These are phyloP conservation scores for Phallusia fumigata DNA, from an alignment of 23 tunicate species.

Conservation along the genomic window DNA sequence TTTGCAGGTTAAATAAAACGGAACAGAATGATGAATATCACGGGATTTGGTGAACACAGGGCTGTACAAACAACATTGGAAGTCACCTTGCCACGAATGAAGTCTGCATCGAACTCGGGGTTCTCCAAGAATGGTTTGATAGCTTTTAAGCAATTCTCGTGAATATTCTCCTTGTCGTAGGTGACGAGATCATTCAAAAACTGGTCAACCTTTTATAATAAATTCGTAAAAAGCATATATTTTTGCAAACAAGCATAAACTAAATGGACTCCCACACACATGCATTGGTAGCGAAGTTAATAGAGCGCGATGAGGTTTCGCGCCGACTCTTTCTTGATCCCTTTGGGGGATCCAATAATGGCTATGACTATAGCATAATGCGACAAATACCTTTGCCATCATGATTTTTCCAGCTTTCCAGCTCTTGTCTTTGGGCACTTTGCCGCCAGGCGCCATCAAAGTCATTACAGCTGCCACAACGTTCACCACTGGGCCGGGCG, in stretches of 20 bases:
- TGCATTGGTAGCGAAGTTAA: too few species aligned
- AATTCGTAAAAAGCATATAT: too few species aligned
- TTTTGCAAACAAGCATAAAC: too few species aligned
- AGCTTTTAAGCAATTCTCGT: constrained; percentile 82
- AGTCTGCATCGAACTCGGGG: constrained; percentile 85
- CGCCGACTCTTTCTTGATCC: too few species aligned
- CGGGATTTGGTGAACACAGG: not conserved
- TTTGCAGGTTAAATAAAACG: too few species aligned
- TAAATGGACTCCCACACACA: too few species aligned
- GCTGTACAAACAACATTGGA: not conserved
- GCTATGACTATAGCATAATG: too few species aligned
- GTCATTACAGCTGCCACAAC: constrained; percentile 91
- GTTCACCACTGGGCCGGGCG: constrained; percentile 89
- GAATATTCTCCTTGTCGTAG: constrained; percentile 96
- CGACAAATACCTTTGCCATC: constrained; percentile 75
- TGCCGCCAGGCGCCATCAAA: constrained; percentile 91
- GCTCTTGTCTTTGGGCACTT: constrained; percentile 90
- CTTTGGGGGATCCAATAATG: too few species aligned
- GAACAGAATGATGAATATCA: too few species aligned
- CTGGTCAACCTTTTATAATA: constrained; percentile 58
- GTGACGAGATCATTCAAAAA: constrained; percentile 78
- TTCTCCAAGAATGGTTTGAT: constrained; percentile 85
- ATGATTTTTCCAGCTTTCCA: constrained; percentile 93
- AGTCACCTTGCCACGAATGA: constrained; percentile 71
- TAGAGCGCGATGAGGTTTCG: too few species aligned